Conservation (phyloP, 2,888 invertebrate species). For the Hydropsyche betteni region DNA sequence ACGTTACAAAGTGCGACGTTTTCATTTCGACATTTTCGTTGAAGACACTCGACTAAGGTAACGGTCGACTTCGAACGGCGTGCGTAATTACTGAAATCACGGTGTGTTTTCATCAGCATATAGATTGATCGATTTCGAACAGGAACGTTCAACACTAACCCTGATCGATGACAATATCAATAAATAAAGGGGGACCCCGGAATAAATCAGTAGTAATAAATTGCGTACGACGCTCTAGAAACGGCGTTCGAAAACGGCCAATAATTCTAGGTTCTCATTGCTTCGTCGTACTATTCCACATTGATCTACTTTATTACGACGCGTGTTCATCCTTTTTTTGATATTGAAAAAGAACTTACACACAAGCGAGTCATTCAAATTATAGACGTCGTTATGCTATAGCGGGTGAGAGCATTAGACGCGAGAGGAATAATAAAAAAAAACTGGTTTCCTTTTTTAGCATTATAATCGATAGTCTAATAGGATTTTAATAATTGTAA, state of each 20-base stretch:
- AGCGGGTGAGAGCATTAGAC: constrained; percentile 11
- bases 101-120: constrained; percentile 21
- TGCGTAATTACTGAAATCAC: background rate
- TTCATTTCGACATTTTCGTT: no score
- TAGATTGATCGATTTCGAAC: constrained; percentile 20
- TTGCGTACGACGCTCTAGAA: constrained; percentile 13
- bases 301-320: constrained; percentile 28
- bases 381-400: constrained; percentile 30
- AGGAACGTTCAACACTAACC: background rate
- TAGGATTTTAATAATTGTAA: constrained; percentile 40
- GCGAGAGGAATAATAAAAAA: constrained; percentile 1
- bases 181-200: constrained; percentile 15
- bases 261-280: constrained; percentile 22
- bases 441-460: constrained; percentile 37
- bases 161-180: constrained; percentile 29
- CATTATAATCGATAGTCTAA: constrained; percentile 39
- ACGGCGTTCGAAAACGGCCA: constrained; percentile 10
- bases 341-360: constrained; percentile 5
- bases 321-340: constrained; percentile 27
- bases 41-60: background rate
- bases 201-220: constrained; percentile 11
- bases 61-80: background rate
- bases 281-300: background rate
- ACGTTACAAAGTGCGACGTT: no score
- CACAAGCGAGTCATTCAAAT: constrained; percentile 29